A percentile compares a stretch with the other conserved stretches of the same genome.
phyloP scores from a whole-genome alignment of 2,113 vertebrate species.

The Gracilinanus agilis region DNA sequence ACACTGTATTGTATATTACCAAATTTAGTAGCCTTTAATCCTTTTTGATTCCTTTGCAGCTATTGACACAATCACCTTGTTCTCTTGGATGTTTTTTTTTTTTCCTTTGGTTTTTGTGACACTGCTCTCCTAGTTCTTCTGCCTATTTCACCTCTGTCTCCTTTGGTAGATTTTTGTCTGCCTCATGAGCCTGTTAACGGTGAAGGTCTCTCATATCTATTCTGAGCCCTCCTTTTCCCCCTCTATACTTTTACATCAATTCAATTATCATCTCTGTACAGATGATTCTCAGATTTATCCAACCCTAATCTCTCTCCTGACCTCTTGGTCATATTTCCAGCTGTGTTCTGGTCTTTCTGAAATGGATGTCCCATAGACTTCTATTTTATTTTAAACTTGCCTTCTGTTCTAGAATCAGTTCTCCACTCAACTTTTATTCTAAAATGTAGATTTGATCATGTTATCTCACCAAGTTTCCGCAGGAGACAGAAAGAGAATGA shows the following conservation, averaged over 20 bases:
- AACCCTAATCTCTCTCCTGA: not conserved
- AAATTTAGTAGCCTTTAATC: no score
- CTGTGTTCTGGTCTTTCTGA: not conserved
- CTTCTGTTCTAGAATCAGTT: no score
- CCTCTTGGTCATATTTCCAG: not conserved
- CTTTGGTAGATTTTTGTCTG: not conserved
- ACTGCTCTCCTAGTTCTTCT: no score
- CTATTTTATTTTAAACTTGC: no score
- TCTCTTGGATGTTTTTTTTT: no score
- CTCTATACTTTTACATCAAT: not conserved
- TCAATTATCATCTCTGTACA: not conserved
- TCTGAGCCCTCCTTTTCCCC: not conserved
- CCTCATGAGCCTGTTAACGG: not conserved
- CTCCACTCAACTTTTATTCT: not conserved
- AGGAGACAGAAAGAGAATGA: not conserved
- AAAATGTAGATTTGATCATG: not conserved
- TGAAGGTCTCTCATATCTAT: not conserved
- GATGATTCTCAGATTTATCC: not conserved
- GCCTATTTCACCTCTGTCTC: not conserved
- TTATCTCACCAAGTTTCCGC: not conserved
- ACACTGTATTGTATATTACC: no score
- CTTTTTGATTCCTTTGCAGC: no score
- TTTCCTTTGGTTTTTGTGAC: no score
- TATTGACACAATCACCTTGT: no score
- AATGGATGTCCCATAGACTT: no score